Conservation (phyloP, 2,888 invertebrate genomes). For the Sphaerophoria taeniata region DNA sequence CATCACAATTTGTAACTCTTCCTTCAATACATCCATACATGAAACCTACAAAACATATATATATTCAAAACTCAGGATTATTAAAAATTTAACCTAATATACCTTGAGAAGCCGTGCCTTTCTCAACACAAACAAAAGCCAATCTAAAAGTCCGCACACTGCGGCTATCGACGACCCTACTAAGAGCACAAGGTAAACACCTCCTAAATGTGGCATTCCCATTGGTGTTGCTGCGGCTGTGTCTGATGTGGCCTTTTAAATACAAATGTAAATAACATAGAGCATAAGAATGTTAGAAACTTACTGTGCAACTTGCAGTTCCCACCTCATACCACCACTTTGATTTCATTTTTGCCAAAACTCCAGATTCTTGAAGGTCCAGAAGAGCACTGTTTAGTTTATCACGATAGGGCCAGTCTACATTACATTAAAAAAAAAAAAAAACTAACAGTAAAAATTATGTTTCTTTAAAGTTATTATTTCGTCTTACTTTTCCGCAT, state of each 20-base stretch:
- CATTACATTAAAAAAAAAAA: not conserved
- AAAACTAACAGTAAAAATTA: not conserved
- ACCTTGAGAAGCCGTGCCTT: slow-evolving; percentile 80
- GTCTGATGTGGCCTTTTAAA: slow-evolving; percentile 77
- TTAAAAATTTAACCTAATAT: slow-evolving; percentile 11
- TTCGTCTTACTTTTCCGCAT: slow-evolving; percentile 85
- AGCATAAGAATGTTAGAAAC: slow-evolving; percentile 58
- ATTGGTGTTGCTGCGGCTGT: slow-evolving; percentile 82
- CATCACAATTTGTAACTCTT: slow-evolving; percentile 88
- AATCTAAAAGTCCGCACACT: slow-evolving; percentile 79
- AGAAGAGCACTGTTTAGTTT: slow-evolving; percentile 91
- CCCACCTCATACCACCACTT: slow-evolving; percentile 96
- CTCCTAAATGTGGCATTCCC: slow-evolving; percentile 86
- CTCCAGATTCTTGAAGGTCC: slow-evolving; percentile 92
- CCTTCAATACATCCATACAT: slow-evolving; percentile 86
- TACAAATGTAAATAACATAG: not conserved
- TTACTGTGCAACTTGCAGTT: slow-evolving; percentile 89
- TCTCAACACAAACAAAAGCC: slow-evolving; percentile 78
- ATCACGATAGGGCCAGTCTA: slow-evolving; percentile 86
- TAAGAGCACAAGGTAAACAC: slow-evolving; percentile 86
- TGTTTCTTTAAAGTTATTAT: not conserved
- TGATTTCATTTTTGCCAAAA: slow-evolving; percentile 89
- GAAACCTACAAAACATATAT: slow-evolving; percentile 83
- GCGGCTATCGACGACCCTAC: slow-evolving; percentile 82
- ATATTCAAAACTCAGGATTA: not conserved